Conservation (phyloP, 2,888 invertebrate genomes). For the Scrobipalpa costella region DNA sequence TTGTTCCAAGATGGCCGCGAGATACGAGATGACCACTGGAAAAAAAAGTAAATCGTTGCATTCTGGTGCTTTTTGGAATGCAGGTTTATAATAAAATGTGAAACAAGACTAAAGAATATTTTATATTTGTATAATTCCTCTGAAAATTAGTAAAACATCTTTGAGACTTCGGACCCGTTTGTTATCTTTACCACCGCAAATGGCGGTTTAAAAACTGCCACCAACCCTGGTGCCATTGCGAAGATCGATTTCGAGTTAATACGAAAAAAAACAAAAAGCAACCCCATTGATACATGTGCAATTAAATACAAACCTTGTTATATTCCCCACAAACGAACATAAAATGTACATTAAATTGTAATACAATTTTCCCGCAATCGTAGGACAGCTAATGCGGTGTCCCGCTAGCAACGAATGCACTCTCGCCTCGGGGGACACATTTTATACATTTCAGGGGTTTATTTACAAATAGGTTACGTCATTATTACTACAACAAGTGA, state of each 20-base stretch:
- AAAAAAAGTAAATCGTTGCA: neutral
- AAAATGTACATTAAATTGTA: neutral
- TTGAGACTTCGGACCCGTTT: no score
- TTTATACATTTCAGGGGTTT: neutral
- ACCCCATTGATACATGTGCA: neutral
- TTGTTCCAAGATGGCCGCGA: neutral
- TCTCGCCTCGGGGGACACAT: neutral
- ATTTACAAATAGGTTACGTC: neutral
- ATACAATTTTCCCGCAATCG: neutral
- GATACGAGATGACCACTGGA: neutral
- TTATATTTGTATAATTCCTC: no score
- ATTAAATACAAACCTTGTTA: neutral
- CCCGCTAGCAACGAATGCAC: neutral
- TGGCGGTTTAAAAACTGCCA: no score
- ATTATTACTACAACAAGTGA: no score
- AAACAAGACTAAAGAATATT: no score
- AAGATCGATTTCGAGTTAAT: no score
- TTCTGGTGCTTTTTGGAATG: no score
- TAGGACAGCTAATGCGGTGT: neutral
- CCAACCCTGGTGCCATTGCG: no score
- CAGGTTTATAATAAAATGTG: no score
- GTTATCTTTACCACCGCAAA: no score
- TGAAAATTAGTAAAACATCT: no score
- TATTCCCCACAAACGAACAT: neutral
- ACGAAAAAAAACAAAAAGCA: no score